Evolutionary conservation across 2,797 vertebrate species (phyloP), one percentile per base, ranked within the genome.

Genomic region (Spinibarbus caldwelli): DNA sequence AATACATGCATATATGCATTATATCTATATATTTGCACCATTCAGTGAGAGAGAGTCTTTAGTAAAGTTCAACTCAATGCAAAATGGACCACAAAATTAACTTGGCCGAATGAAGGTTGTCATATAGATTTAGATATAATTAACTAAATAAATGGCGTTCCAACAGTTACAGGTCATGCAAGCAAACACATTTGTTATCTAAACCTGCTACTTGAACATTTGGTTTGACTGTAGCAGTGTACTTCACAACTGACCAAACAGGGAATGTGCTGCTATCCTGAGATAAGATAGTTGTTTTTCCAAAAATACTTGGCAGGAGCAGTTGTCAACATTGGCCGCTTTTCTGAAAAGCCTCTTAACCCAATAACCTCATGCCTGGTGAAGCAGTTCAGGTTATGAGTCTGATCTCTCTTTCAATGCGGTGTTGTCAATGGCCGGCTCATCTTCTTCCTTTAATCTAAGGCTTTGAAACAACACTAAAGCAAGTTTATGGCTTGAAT

Each of bases 191-290:
- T 54, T 75, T 86, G 83, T 86, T 85, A 68, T 82, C 59, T 84
- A 29, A 85, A 84, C 83, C 77, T 81, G 88, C 52, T 84, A 17
- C 45, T 57, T 9, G 9, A 19, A 70, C 85, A 86, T 72, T 81
- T 87, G 86, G 52, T 34, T 43, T 41, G n/a, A 71, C 67, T 59
- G 41, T 68, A 75, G 54, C 73, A 31, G 47, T 66, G 75, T 78
- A 59, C 31, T 70, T 78, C 31, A 19, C 66, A n/a, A 41, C n/a
- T 52, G 85, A 89, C 87, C 86, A 89, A 75, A 86, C 77, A 86
- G 19, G 72, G 73, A 71, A 83, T 47, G 36, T 10, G 17, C 43
- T 36, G 52, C 26, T 62, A 12, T 64, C 36, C 78, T 38, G 38
- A 57, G 82, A 76, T 47, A 75, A 76, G 71, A 80, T 36, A 6